These are phyloP conservation scores for Cryptoprocta ferox DNA, from an alignment of 2,797 vertebrate genomes.

Conservation along the genomic window DNA sequence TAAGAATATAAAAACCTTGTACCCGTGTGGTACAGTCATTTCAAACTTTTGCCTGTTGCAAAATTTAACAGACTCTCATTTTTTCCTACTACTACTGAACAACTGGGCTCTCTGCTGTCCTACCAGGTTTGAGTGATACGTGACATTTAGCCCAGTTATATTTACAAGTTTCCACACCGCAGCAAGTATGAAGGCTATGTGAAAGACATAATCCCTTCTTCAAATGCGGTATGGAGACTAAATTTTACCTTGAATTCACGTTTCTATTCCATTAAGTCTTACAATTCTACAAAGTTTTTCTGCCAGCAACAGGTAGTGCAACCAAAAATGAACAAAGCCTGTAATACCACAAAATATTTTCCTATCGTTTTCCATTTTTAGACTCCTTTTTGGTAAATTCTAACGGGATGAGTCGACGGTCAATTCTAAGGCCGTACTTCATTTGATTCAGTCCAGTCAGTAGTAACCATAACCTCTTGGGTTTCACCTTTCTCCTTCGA, in stretches of 20 bases:
- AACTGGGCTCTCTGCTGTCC: neutral
- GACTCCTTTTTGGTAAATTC: neutral
- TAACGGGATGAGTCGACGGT: neutral
- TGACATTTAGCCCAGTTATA: slow-evolving; percentile 68
- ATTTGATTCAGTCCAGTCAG: neutral
- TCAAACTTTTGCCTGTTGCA: neutral
- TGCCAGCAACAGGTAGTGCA: slow-evolving; percentile 64
- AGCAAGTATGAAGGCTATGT: slow-evolving; percentile 35
- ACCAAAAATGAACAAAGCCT: slow-evolving; percentile 19
- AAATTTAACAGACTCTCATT: slow-evolving; percentile 33
- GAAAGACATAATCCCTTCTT: slow-evolving; percentile 19
- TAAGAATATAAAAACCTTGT: slow-evolving; percentile 18
- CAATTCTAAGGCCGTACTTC: neutral
- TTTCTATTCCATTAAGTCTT: neutral
- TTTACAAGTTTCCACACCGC: slow-evolving; percentile 56
- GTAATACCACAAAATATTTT: neutral
- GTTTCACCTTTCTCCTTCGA: slow-evolving; percentile 66
- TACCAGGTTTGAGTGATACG: slow-evolving; percentile 21
- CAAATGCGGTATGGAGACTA: neutral
- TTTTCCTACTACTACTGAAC: slow-evolving; percentile 11
- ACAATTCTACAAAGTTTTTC: neutral
- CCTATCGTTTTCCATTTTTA: neutral
- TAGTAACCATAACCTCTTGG: slow-evolving; percentile 6
- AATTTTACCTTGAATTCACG: neutral
- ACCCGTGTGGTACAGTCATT: neutral